Evolutionary conservation across 2,113 vertebrate species (phyloP), one percentile per base, ranked within the genome.

Genomic region (Dendropsophus ebraccatus): DNA sequence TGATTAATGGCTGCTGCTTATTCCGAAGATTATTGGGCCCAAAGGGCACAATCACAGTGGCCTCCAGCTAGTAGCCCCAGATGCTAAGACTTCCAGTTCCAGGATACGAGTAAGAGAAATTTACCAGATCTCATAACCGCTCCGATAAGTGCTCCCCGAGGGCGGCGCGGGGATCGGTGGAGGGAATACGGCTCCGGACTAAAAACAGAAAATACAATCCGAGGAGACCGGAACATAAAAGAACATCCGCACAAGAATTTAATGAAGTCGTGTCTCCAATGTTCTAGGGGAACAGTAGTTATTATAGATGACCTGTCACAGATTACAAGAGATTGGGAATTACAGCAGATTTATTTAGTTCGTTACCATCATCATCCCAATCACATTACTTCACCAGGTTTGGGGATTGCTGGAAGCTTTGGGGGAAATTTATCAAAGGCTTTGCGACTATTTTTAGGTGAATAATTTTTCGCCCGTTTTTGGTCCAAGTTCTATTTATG

Each of bases 11-110:
- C 76, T 79, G 1, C 11, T 41, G 76, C 76, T 79, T 60, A 79
- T 58, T 41, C 76, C 41, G 76, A 79, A 79, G 52, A 79, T 79
- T 60, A 79, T 79, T 79, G 76, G 49, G 32, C 76, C 76, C 54
- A 60, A 60, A 60, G 76, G 76, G 32, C 14, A 25, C 76, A 79
- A 79, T 79, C 76, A 60, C 21, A 79, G 52, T n/a, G 76, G 54
- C 49, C 52, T 35, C 0, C 5, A 58, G 21, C 76, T 10, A 58
- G 10, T 25, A 37, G 76, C 76, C 30, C 75, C 25, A 41, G n/a
- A 37, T 79, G 28, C 30, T 56, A 77, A 32, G 50, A 17, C 32
- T 30, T 21, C 28, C 47, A 78, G 75, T 17, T 41, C 11, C 32
- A 6, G 54, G 12, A 60, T 11, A 79, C 32, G 60, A 37, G 54